Base-by-base conservation (phyloP, 2,888 invertebrate genomes). In the Antheraea yamamai region DNA sequence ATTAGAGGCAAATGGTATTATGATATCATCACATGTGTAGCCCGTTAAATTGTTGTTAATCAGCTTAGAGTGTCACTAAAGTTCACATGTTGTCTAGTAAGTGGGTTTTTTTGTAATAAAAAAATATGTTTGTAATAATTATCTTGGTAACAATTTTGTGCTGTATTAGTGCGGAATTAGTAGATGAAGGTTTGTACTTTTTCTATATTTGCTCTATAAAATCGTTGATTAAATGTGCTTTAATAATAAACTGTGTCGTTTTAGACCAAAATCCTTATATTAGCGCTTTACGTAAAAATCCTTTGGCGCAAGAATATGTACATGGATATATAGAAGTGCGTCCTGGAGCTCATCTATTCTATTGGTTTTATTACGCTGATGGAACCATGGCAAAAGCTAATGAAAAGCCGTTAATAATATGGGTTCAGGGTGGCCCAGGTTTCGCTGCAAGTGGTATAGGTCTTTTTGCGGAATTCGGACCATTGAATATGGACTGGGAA, bases 401-500 rank as follows among this genome's bases (percentile, higher is more conserved):
- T 18, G 93, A 94, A 47, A 93, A 94, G 75, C 98, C 98, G 0
- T 89, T 98, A 12, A 94, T 98, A 70, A 96, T 98, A 84, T 98
- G 98, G 98, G 95, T 98, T 30, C 97, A 98, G 95, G 98, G 98
- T 39, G 98, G 98, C 0, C 98, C 98, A 0, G 98, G 96, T 0
- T 96, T 96, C n/a, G 97, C 97, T 0, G 97, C 97, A 2, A 96
- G 97, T n/a, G 97, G 97, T 0, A 96, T 97, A 87, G 98, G 98
- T 20, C 98, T 98, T 87, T 98, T 98, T 87, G 96, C 96, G 79
- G 98, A 98, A 91, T 91, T 98, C 71, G 98, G 98, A 0, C 98
- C 98, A 0, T 86, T 97, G 39, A 96, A 97, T 86, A 92, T 96
- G 75, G 89, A 97, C 66, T 92, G 97, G 79, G 90, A 96, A 18